These are phyloP conservation scores for Poeciliopsis occidentalis DNA, from an alignment of 2,113 vertebrate genomes.

Conservation along the genomic window DNA sequence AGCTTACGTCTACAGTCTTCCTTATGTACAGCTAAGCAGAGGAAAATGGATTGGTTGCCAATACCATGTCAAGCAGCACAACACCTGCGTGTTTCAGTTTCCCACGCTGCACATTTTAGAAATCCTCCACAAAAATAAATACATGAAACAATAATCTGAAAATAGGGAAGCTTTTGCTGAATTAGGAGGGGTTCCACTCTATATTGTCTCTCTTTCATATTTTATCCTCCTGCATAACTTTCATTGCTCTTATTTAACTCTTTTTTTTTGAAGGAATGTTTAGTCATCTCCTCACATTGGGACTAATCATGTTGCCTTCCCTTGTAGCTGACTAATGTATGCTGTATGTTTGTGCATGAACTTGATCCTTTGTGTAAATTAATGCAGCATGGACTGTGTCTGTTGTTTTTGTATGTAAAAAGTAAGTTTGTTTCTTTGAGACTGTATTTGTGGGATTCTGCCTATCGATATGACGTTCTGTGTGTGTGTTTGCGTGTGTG, in stretches of 20 bases:
- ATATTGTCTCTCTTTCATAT: too few relatives aligned
- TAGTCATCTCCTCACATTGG: slow-evolving; percentile 37
- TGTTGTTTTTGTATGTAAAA: neutral
- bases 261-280: slow-evolving; percentile 20
- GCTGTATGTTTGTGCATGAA: neutral
- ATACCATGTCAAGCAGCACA: too few relatives aligned
- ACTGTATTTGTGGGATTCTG: neutral
- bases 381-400: neutral
- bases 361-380: neutral
- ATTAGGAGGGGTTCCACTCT: too few relatives aligned
- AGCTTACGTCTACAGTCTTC: too few relatives aligned
- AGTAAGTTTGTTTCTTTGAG: neutral
- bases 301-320: slow-evolving; percentile 19
- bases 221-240: too few relatives aligned
- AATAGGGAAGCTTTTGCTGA: too few relatives aligned
- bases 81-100: too few relatives aligned
- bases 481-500: slow-evolving; percentile 40
- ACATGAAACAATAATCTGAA: too few relatives aligned
- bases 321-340: slow-evolving; percentile 3
- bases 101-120: too few relatives aligned
- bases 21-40: too few relatives aligned
- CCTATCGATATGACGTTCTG: slow-evolving; percentile 42
- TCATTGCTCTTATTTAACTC: neutral
- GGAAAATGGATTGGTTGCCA: too few relatives aligned
- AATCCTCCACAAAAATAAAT: too few relatives aligned